A percentile compares a stretch with the other conserved stretches of the same genome.
phyloP scores from a whole-genome alignment of 1,140 invertebrate genomes.

The Odontomachus brunneus region DNA sequence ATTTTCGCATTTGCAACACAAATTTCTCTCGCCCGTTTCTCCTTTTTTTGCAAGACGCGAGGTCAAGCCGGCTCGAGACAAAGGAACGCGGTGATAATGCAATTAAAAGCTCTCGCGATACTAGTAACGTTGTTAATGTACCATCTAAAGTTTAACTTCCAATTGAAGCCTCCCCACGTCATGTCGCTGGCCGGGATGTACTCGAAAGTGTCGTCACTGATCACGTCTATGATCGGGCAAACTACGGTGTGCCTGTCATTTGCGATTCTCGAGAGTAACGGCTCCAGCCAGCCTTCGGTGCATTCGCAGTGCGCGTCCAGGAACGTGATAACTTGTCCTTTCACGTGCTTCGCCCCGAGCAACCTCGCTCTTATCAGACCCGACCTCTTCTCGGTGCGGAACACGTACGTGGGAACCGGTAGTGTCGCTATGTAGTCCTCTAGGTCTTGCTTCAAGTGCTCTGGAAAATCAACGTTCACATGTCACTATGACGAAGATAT shows the following conservation, averaged over 20 bases:
- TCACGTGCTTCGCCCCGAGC: slow-evolving; percentile 95
- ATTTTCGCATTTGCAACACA: slow-evolving; percentile 53
- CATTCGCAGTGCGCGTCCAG: slow-evolving; percentile 98
- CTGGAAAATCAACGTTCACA: slow-evolving; percentile 85
- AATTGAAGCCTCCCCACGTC: slow-evolving; percentile 99
- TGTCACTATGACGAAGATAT: background rate
- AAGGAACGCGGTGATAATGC: background rate
- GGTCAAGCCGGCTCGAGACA: background rate
- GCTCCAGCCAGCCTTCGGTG: slow-evolving; percentile 97
- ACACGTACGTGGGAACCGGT: slow-evolving; percentile 93
- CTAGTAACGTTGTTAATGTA: slow-evolving; percentile 79
- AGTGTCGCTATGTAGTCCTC: slow-evolving; percentile 95
- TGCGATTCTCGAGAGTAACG: slow-evolving; percentile 94
- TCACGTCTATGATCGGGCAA: slow-evolving; percentile 99
- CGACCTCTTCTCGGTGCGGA: slow-evolving; percentile 95
- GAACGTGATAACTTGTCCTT: slow-evolving; percentile 97
- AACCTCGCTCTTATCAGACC: slow-evolving; percentile 97
- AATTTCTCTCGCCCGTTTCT: slow-evolving; percentile 2
- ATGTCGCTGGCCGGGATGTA: slow-evolving; percentile 97
- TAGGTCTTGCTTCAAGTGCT: slow-evolving; percentile 94
- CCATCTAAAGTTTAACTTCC: slow-evolving; percentile 99
- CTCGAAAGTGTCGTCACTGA: slow-evolving; percentile 98
- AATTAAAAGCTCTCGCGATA: background rate
- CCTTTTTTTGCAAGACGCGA: background rate
- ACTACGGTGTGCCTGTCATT: slow-evolving; percentile 97